A percentile compares a stretch with the other conserved stretches of the same genome.
Conservation (phyloP, 2,888 invertebrate species). For the Strigamia transsilvanica region DNA sequence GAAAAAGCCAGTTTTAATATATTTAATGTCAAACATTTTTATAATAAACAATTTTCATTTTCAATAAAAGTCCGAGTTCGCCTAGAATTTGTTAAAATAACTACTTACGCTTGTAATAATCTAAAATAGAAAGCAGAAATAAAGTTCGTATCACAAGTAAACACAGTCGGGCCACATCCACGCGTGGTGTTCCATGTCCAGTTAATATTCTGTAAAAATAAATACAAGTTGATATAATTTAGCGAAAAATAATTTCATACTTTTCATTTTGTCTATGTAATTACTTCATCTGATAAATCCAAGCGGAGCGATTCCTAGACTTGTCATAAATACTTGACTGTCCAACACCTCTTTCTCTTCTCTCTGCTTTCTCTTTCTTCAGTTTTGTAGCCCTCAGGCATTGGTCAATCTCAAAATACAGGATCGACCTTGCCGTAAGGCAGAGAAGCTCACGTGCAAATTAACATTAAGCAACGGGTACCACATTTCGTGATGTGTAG, state of each 20-base stretch:
- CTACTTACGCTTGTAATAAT: background rate
- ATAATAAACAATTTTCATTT: background rate
- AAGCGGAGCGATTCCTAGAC: background rate
- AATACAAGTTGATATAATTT: background rate
- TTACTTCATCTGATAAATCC: slow-evolving; percentile 26
- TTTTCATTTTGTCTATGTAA: background rate
- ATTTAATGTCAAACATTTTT: background rate
- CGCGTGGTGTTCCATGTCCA: background rate
- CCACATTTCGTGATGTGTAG: slow-evolving; percentile 41
- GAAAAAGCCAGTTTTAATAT: slow-evolving; percentile 1
- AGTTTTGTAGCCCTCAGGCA: slow-evolving; percentile 14
- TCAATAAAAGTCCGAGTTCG: background rate
- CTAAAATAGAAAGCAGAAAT: background rate
- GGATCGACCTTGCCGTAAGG: slow-evolving; percentile 28
- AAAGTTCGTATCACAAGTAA: background rate
- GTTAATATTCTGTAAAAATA: background rate
- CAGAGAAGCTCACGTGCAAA: slow-evolving; percentile 41
- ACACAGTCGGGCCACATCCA: background rate
- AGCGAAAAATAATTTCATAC: background rate
- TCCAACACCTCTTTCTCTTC: slow-evolving; percentile 19
- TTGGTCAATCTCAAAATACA: slow-evolving; percentile 36
- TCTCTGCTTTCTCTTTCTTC: slow-evolving; percentile 17
- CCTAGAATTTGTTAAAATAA: background rate
- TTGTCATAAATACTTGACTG: slow-evolving; percentile 14
- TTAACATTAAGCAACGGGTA: background rate